Percentiles rank a stretch among this genome's conserved stretches.
These are phyloP conservation scores for Parazoanthus darwini DNA, from an alignment of 92 coral and sea anemone genomes.

Conservation along the genomic window DNA sequence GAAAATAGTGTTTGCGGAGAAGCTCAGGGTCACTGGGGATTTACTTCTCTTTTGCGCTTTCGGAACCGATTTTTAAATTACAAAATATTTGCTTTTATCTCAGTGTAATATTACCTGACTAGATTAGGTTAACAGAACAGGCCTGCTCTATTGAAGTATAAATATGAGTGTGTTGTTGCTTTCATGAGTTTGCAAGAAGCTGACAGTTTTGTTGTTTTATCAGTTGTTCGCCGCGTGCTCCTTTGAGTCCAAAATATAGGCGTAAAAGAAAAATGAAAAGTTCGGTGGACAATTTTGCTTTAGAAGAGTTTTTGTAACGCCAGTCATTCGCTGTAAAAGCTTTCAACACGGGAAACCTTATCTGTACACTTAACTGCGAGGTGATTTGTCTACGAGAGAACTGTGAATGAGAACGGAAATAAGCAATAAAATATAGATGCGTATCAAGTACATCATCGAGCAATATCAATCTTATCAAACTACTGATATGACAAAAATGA, in stretches of 20 bases:
- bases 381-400: conserved; percentile 2
- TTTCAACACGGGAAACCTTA: conserved; percentile 36
- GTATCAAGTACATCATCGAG: conserved; percentile 33
- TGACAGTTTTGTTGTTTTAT: not conserved
- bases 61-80: not conserved
- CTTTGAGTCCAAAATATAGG: not conserved
- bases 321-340: conserved; percentile 19
- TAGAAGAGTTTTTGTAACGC: not conserved
- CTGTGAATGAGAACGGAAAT: conserved; percentile 29
- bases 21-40: not conserved
- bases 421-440: conserved; percentile 44
- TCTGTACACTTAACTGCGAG: conserved; percentile 10
- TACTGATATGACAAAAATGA: conserved; percentile 20
- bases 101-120: not conserved
- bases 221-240: not conserved
- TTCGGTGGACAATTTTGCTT: not conserved
- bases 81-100: not conserved
- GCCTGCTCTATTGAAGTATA: not conserved
- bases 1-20: too few relatives aligned
- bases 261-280: not conserved
- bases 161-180: not conserved
- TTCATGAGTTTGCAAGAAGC: not conserved
- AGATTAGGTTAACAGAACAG: not conserved
- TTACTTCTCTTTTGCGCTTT: not conserved
- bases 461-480: conserved; percentile 29